phyloP scores from a whole-genome alignment of 2,797 vertebrate species.

The Falco concolor region DNA sequence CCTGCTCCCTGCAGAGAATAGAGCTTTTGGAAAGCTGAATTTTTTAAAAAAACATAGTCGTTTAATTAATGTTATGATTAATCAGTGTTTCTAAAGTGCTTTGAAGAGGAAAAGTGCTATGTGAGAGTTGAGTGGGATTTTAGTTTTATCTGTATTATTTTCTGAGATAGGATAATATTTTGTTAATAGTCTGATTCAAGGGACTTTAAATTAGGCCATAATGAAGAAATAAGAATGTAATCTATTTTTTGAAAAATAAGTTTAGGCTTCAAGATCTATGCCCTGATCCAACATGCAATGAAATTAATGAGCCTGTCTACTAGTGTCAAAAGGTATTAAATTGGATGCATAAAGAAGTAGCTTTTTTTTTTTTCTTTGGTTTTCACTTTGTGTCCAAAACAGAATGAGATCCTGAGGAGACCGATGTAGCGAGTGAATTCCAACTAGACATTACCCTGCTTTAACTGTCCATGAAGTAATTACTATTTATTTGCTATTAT shows the following conservation, averaged over 20 bases:
- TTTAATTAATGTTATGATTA: conserved; percentile 56
- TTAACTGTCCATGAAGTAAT: background rate
- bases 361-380: background rate
- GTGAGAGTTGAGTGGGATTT: conserved; percentile 1
- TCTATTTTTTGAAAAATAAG: conserved; percentile 27
- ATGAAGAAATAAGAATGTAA: conserved; percentile 20
- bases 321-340: background rate
- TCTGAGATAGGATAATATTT: conserved; percentile 32
- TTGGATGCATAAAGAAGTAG: background rate
- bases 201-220: conserved; percentile 35
- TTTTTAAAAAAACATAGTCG: background rate
- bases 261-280: background rate
- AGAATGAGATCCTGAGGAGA: background rate
- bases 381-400: background rate
- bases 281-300: background rate
- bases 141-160: conserved; percentile 43
- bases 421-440: background rate
- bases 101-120: conserved; percentile 36
- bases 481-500: background rate
- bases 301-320: conserved; percentile 20
- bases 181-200: conserved; percentile 18
- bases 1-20: conserved; percentile 15
- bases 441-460: background rate
- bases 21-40: background rate
- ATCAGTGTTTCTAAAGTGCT: conserved; percentile 48